Evolutionary conservation across 1,140 invertebrate genomes (phyloP).

Genomic region (Megathymus violae): DNA sequence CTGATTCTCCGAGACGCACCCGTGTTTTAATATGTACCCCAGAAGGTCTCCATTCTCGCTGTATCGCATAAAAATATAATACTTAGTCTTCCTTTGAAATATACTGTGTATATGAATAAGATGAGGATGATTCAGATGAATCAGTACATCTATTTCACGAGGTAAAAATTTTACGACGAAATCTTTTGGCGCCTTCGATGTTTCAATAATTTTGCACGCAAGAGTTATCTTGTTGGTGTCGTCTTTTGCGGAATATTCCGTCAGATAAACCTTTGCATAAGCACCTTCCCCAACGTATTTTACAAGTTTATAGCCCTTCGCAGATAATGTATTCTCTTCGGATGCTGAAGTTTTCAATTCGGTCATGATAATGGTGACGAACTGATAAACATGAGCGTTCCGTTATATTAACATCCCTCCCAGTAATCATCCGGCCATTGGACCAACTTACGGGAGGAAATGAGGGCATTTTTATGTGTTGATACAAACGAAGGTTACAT

Average conservation of each 20-base stretch:
- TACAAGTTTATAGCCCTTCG: constrained; percentile 85
- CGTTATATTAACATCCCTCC: constrained; percentile 34
- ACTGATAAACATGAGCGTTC: constrained; percentile 47
- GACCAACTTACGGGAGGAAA: constrained; percentile 44
- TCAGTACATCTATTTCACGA: constrained; percentile 88
- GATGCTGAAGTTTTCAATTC: constrained; percentile 80
- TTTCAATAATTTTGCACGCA: constrained; percentile 91
- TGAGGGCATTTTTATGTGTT: constrained; percentile 67
- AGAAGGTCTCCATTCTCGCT: constrained; percentile 88
- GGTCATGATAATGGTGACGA: constrained; percentile 68
- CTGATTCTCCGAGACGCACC: constrained; percentile 86
- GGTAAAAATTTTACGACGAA: constrained; percentile 91
- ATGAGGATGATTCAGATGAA: constrained; percentile 89
- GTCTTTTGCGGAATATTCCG: constrained; percentile 80
- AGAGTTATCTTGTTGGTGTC: constrained; percentile 63
- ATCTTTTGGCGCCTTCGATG: constrained; percentile 87
- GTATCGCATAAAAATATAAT: constrained; percentile 88
- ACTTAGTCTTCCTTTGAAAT: constrained; percentile 86
- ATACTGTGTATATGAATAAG: constrained; percentile 89
- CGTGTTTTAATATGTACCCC: constrained; percentile 86
- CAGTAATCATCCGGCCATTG: constrained; percentile 33
- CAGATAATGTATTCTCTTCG: constrained; percentile 84
- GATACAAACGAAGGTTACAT: constrained; percentile 44
- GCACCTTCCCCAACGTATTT: constrained; percentile 87
- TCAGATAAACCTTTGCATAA: constrained; percentile 87